Percentiles rank a stretch among this genome's conserved stretches.
Evolutionary conservation across 2,113 vertebrate genomes (phyloP).

Genomic region (Forbesichthys papilliferus): DNA sequence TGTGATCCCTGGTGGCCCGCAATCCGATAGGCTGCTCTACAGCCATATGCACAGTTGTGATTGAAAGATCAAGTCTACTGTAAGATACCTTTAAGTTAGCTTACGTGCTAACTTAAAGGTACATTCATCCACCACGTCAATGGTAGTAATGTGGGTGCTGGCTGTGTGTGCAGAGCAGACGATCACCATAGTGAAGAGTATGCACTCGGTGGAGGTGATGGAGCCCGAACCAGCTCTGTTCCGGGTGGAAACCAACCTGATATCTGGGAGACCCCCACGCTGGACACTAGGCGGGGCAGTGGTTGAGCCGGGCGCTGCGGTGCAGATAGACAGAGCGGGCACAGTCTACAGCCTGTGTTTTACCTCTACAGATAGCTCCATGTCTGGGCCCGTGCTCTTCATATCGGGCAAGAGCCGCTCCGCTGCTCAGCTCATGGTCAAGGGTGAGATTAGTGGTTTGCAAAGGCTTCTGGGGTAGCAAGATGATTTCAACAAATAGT

Average conservation of each 20-base stretch:
- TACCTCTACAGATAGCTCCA: constrained; percentile 82
- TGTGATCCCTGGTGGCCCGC: no score
- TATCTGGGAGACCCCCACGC: constrained; percentile 83
- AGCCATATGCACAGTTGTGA: no score
- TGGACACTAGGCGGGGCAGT: constrained; percentile 85
- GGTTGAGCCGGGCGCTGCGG: constrained; percentile 70
- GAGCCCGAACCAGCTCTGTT: constrained; percentile 87
- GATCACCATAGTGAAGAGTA: constrained; percentile 84
- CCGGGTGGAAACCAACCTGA: constrained; percentile 88
- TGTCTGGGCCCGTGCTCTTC: constrained; percentile 88
- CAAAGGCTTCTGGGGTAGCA: no score
- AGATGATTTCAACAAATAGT: no score
- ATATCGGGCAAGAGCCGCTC: constrained; percentile 91
- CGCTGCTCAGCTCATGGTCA: constrained; percentile 83
- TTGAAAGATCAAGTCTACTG: no score
- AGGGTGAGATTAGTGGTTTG: constrained; percentile 72
- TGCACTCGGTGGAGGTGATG: constrained; percentile 85
- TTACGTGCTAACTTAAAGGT: no score
- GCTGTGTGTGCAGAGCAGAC: constrained; percentile 84
- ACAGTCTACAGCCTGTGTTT: constrained; percentile 84
- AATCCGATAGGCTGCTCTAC: no score
- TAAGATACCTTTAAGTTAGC: no score
- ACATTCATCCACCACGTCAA: not conserved
- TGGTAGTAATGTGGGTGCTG: constrained; percentile 34
- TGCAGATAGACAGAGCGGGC: constrained; percentile 83